Conservation (phyloP, 2,113 vertebrate species). For the Notarius lentiginosus region DNA sequence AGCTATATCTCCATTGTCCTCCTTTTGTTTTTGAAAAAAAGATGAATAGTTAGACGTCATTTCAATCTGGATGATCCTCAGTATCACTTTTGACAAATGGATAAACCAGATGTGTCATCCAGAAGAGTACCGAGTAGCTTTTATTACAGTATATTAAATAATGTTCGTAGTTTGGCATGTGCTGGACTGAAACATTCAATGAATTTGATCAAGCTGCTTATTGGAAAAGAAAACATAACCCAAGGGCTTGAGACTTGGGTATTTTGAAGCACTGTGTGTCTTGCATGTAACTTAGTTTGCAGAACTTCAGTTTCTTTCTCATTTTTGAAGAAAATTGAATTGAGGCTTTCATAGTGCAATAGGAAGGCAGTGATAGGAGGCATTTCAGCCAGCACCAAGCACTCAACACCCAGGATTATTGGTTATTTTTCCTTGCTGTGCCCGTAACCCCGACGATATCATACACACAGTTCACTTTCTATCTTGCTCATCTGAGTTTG, state of each 20-base stretch:
- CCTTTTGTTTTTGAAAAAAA: not conserved
- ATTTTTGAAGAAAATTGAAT: slow-evolving; percentile 20
- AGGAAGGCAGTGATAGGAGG: not conserved
- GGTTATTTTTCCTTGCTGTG: not conserved
- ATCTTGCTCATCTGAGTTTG: not conserved
- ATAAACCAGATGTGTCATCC: not conserved
- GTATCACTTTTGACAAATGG: not conserved
- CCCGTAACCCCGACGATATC: slow-evolving; percentile 4
- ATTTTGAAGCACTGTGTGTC: slow-evolving; percentile 7
- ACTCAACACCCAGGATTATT: not conserved
- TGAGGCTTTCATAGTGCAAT: not conserved
- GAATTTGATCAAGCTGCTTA: slow-evolving; percentile 34
- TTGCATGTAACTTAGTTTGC: not conserved
- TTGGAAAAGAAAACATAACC: slow-evolving; percentile 6
- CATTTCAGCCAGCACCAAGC: not conserved
- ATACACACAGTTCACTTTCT: slow-evolving; percentile 23
- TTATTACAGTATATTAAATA: slow-evolving; percentile 41
- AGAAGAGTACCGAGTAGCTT: not conserved
- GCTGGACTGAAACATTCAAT: not conserved
- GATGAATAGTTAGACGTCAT: not conserved
- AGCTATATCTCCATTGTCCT: not conserved
- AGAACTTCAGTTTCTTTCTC: not conserved
- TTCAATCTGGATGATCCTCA: not conserved
- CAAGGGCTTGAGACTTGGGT: not conserved
- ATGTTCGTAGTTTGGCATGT: slow-evolving; percentile 21